Evolutionary conservation across 2,113 vertebrate species (phyloP).

Genomic region (Gopherus evgoodei): DNA sequence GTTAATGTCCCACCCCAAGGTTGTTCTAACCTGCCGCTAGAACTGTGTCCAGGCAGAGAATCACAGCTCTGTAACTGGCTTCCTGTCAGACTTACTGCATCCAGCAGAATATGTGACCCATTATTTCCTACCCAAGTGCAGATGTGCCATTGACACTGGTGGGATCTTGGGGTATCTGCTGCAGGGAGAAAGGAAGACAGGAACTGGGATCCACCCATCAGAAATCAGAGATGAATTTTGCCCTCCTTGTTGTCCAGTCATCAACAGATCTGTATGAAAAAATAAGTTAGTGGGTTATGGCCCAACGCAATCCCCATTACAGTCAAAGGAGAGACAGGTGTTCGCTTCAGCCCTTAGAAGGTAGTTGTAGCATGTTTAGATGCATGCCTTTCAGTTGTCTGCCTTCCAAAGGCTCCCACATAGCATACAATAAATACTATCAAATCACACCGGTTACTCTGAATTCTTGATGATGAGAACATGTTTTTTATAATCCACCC

Average conservation of each 20-base stretch:
- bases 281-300: background rate
- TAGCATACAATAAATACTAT: background rate
- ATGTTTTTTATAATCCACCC: background rate
- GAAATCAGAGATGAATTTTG: background rate
- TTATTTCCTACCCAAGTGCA: background rate
- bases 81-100: background rate
- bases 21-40: background rate
- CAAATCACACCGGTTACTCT: background rate
- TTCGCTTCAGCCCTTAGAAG: background rate
- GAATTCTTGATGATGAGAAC: background rate
- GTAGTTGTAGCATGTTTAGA: constrained; percentile 10
- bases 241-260: background rate
- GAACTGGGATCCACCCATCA: background rate
- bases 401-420: background rate
- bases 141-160: background rate
- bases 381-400: background rate
- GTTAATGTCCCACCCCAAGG: background rate
- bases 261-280: background rate
- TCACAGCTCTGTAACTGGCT: background rate
- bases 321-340: background rate
- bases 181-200: background rate
- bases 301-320: background rate
- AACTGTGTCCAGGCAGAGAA: background rate
- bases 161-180: background rate
- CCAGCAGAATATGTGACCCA: background rate